Evolutionary conservation across 1,140 invertebrate species (phyloP).

Genomic region (Neotoxoptera formosana): DNA sequence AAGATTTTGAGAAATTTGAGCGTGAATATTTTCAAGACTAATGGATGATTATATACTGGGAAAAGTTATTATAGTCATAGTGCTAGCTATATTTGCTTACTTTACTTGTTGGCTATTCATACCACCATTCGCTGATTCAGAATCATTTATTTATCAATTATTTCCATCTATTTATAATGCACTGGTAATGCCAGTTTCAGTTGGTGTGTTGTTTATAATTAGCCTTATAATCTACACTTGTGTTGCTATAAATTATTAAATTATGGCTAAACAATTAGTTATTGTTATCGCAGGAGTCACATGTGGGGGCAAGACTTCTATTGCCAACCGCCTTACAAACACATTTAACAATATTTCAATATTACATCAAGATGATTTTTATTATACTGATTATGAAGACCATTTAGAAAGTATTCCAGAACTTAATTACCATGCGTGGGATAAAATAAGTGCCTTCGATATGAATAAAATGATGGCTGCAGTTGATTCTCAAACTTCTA

Average conservation of each 20-base stretch:
- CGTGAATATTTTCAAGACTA: slow-evolving; percentile 56
- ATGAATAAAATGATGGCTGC: slow-evolving; percentile 40
- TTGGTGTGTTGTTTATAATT: slow-evolving; percentile 39
- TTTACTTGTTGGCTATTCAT: slow-evolving; percentile 56
- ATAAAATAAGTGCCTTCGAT: slow-evolving; percentile 43
- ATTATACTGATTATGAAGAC: background rate
- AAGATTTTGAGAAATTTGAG: slow-evolving; percentile 55
- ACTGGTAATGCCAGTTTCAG: slow-evolving; percentile 15
- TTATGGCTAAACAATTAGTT: slow-evolving; percentile 39
- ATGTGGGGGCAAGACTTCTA: slow-evolving; percentile 46
- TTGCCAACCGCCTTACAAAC: slow-evolving; percentile 7
- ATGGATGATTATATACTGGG: slow-evolving; percentile 44
- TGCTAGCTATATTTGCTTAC: slow-evolving; percentile 37
- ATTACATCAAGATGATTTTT: slow-evolving; percentile 56
- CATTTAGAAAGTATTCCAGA: slow-evolving; percentile 50
- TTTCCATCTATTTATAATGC: slow-evolving; percentile 43
- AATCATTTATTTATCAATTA: slow-evolving; percentile 48
- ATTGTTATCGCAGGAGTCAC: slow-evolving; percentile 46
- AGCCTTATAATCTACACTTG: slow-evolving; percentile 45
- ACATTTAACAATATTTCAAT: slow-evolving; percentile 22
- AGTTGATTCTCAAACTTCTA: background rate
- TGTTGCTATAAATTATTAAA: slow-evolving; percentile 40
- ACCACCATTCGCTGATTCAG: slow-evolving; percentile 45
- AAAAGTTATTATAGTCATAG: slow-evolving; percentile 44
- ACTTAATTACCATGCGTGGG: slow-evolving; percentile 40